These are phyloP conservation scores for Astropecten irregularis DNA, from an alignment of 53 echinoderm and acorn worm species.

Conservation along the genomic window DNA sequence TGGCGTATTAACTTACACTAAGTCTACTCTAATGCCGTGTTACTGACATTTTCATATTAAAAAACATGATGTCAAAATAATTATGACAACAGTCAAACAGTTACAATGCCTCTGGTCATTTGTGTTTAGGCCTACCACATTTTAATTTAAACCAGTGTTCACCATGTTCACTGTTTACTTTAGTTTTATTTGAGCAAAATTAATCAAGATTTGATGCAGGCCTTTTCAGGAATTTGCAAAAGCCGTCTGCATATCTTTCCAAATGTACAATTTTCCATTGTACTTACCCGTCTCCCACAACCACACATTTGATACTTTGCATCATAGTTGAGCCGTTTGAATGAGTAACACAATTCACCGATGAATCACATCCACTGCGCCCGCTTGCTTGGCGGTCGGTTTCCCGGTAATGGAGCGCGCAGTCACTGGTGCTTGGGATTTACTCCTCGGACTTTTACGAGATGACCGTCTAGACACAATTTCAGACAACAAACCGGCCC, in stretches of 20 bases:
- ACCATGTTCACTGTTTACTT: neutral
- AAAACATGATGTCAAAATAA: no score
- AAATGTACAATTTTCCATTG: neutral
- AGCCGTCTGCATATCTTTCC: no score
- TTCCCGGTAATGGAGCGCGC: slow-evolving; percentile 3
- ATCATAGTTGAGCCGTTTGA: slow-evolving; percentile 32
- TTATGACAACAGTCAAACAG: no score
- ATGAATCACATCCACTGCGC: slow-evolving; percentile 4
- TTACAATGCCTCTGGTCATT: no score
- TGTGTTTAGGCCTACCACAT: no score
- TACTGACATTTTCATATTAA: no score
- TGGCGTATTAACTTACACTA: no score
- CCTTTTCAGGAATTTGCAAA: neutral
- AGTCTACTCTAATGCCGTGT: no score
- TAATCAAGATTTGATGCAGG: neutral
- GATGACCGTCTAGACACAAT: neutral
- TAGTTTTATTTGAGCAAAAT: neutral
- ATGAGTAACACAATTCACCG: slow-evolving; percentile 1
- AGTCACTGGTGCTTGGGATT: neutral
- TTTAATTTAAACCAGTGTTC: neutral
- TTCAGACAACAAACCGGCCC: neutral
- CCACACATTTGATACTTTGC: slow-evolving; percentile 92
- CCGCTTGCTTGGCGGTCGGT: slow-evolving; percentile 1
- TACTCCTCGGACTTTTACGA: slow-evolving; percentile 4
- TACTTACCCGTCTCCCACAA: slow-evolving; percentile 93